Evolutionary conservation across 2,888 invertebrate genomes (phyloP).

Genomic region (Adela reaumurella): DNA sequence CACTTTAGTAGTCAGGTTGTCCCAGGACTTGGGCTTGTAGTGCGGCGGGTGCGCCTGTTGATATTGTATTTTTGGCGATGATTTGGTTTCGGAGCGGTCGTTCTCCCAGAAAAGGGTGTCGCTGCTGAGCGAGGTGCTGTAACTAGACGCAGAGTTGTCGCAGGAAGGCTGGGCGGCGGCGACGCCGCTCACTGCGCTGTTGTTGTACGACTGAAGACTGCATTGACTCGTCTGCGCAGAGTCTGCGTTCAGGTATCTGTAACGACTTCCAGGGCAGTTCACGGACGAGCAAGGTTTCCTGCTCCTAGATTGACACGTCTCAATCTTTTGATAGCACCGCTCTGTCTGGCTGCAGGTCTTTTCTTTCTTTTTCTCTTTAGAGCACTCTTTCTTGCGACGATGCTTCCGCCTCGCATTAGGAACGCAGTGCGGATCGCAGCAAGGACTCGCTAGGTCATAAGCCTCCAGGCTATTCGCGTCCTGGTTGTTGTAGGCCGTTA

Average conservation of each 20-base stretch:
- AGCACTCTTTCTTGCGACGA: constrained; percentile 55
- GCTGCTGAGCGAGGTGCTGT: constrained; percentile 81
- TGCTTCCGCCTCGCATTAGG: constrained; percentile 57
- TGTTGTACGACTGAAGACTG: constrained; percentile 79
- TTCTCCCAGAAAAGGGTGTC: constrained; percentile 84
- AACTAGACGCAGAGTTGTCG: constrained; percentile 74
- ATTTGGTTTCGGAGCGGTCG: constrained; percentile 36
- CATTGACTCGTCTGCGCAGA: constrained; percentile 72
- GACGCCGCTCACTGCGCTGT: constrained; percentile 65
- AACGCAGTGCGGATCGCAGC: constrained; percentile 83
- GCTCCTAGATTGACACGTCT: constrained; percentile 40
- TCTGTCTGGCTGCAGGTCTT: constrained; percentile 51
- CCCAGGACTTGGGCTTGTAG: constrained; percentile 84
- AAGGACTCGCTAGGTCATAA: constrained; percentile 82
- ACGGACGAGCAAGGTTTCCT: constrained; percentile 40
- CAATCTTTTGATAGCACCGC: constrained; percentile 43
- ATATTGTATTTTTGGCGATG: constrained; percentile 47
- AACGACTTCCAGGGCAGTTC: constrained; percentile 37
- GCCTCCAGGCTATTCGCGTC: constrained; percentile 81
- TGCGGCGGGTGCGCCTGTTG: constrained; percentile 39
- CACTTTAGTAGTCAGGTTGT: constrained; percentile 81
- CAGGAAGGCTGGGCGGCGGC: constrained; percentile 51
- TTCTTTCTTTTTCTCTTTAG: constrained; percentile 61
- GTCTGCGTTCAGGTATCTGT: constrained; percentile 63
- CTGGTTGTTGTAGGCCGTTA: constrained; percentile 60